phyloP scores from a whole-genome alignment of 2,797 vertebrate genomes.

The Sebastes alutus region DNA sequence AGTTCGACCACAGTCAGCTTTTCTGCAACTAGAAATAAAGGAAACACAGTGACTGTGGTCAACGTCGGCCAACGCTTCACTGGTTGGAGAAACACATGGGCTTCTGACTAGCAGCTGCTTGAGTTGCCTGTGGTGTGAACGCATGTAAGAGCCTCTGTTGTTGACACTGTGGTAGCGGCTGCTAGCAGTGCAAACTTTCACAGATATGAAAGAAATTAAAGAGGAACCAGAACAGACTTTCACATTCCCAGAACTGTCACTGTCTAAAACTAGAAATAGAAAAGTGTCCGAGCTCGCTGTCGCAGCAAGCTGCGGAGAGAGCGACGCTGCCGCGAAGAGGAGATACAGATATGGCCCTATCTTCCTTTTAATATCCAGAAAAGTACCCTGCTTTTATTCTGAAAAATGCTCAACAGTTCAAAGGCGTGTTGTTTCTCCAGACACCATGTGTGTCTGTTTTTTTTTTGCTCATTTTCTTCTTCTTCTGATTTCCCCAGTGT shows the following conservation, averaged over 20 bases:
- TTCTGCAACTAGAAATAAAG: constrained; percentile 9
- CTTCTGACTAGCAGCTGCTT: not conserved
- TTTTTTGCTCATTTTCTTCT: constrained; percentile 40
- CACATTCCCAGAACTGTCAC: constrained; percentile 31
- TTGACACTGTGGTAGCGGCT: not conserved
- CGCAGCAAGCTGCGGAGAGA: constrained; percentile 49
- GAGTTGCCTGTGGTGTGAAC: not conserved
- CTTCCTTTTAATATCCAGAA: constrained; percentile 84
- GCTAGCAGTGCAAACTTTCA: constrained; percentile 46
- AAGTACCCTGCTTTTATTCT: constrained; percentile 84
- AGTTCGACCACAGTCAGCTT: constrained; percentile 20
- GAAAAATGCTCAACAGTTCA: constrained; percentile 78
- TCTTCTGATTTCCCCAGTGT: constrained; percentile 49
- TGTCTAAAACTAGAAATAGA: constrained; percentile 61
- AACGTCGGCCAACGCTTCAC: not conserved
- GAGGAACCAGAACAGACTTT: constrained; percentile 44
- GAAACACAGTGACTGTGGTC: constrained; percentile 31
- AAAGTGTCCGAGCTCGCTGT: constrained; percentile 67
- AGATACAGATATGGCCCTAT: constrained; percentile 83
- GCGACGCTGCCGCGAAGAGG: constrained; percentile 44
- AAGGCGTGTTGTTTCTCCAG: constrained; percentile 75
- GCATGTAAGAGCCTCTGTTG: not conserved
- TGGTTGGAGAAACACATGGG: not conserved
- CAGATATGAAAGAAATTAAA: constrained; percentile 54
- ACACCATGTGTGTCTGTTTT: constrained; percentile 50